Percentiles rank a stretch among this genome's conserved stretches.
These are phyloP conservation scores for Pollachius pollachius DNA, from an alignment of 2,113 vertebrate species.

Conservation along the genomic window DNA sequence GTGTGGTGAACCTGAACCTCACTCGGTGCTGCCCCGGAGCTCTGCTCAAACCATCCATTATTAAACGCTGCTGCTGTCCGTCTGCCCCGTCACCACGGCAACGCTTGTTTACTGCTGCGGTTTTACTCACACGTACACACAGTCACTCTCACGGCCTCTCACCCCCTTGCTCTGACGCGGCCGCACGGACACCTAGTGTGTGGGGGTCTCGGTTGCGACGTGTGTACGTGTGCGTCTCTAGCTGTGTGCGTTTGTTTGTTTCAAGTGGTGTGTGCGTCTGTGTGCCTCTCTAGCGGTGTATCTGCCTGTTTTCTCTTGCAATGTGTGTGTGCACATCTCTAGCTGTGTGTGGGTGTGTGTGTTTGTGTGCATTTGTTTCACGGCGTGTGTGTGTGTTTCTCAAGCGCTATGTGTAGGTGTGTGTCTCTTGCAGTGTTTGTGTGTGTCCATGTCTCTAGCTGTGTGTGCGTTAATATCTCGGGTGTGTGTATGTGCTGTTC, in stretches of 20 bases:
- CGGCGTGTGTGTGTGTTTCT: background rate
- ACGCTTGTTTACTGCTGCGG: background rate
- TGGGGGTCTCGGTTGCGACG: background rate
- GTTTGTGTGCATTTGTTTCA: conserved; percentile 11
- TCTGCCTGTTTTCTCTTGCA: background rate
- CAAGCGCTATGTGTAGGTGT: too few species aligned
- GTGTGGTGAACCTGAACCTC: too few species aligned
- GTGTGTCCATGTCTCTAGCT: background rate
- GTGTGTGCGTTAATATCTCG: background rate
- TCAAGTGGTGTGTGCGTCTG: background rate
- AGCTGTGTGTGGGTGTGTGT: background rate
- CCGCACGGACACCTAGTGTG: too few species aligned
- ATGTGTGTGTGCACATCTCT: background rate
- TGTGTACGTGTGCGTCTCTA: background rate
- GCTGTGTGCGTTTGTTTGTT: background rate
- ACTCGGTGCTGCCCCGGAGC: too few species aligned
- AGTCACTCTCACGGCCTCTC: too few species aligned
- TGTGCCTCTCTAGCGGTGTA: background rate
- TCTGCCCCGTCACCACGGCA: background rate
- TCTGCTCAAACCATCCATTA: too few species aligned
- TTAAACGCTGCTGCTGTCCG: background rate
- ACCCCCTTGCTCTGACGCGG: too few species aligned
- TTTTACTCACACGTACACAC: background rate
- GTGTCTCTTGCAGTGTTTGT: too few species aligned
- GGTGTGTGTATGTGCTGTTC: background rate